Percentiles rank a stretch among this genome's conserved stretches.
Conservation (phyloP, 2,888 invertebrate species). For the Exocentrus adspersus region DNA sequence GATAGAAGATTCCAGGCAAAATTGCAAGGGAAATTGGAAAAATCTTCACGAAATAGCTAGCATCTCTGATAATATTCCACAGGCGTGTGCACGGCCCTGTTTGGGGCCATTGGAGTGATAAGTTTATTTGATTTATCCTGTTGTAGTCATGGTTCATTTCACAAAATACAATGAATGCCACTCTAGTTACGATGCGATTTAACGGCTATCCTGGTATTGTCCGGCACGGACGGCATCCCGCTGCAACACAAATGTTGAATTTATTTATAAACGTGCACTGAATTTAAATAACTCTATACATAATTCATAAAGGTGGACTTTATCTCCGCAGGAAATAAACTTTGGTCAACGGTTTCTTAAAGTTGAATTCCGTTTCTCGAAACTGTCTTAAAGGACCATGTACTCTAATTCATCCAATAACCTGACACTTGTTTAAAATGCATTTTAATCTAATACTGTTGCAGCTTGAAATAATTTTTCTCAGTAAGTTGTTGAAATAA, state of each 20-base stretch:
- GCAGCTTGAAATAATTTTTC: too few species aligned
- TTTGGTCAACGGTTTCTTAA: too few species aligned
- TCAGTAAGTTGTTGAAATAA: too few species aligned
- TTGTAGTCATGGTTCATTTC: constrained; percentile 40
- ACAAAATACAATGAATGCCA: constrained; percentile 30
- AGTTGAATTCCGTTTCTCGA: too few species aligned
- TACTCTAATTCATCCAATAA: too few species aligned
- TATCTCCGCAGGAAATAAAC: too few species aligned
- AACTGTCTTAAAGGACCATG: too few species aligned
- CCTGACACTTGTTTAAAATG: too few species aligned
- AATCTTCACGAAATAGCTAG: constrained; percentile 56
- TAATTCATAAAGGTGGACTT: background rate
- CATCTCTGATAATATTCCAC: constrained; percentile 54
- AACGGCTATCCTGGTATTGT: constrained; percentile 33
- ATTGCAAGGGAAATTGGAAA: constrained; percentile 59
- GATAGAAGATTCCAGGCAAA: constrained; percentile 47
- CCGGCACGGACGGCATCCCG: background rate
- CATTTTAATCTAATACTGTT: too few species aligned
- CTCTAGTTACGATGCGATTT: constrained; percentile 33
- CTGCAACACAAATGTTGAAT: background rate
- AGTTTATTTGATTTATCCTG: constrained; percentile 55
- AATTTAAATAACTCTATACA: background rate
- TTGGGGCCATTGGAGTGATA: constrained; percentile 48
- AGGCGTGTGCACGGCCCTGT: constrained; percentile 48
- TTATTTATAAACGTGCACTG: background rate